Evolutionary conservation across 2,888 invertebrate species (phyloP), one percentile per base, ranked within the genome.

Genomic region (Stomorhina lunata): DNA sequence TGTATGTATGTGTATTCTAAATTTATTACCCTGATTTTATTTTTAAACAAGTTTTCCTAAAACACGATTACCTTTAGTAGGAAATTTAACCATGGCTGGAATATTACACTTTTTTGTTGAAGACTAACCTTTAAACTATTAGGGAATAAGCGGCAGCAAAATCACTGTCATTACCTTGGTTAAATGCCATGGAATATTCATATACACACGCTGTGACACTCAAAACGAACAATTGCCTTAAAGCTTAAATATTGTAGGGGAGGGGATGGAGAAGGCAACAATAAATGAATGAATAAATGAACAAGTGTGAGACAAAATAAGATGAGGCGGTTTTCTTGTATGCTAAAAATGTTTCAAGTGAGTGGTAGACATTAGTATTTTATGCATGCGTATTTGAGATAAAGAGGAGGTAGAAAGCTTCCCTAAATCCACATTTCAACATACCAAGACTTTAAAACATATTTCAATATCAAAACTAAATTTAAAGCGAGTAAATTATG

Each of bases 81-180:
- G 22, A 43, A 63, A 73, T 53, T 48, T 57, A 57, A 72, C 72
- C 29, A 72, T 65, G 48, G 25, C 27, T 20, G 27, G 27, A 3
- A 17, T 25, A 55, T 15, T 27, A 12, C n/a, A 3, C 32, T 43
- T 6, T 32, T 15, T 15, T n/a, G 12, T 72, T 45, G 12, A 25
- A 68, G 71, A 61, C 37, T 63, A 63, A 69, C 63, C 65, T 65
- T 27, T 40, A 75, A 34, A 61, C 61, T 65, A 48, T 63, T 48
- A 65, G 32, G 59, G 40, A 73, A 78, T 73, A 32, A 65, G 48
- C 32, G 20, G n/a, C n/a, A 59, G 5, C 2, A 22, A 76, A 81
- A 81, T 81, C 81, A 81, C 63, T 81, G 81, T 59, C 81, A 78
- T 75, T 75, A 57, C 73, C 78, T 81, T 78, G 68, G 78, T 65